These are phyloP conservation scores for Sipha maydis DNA, from an alignment of 2,888 invertebrate species.

Conservation along the genomic window DNA sequence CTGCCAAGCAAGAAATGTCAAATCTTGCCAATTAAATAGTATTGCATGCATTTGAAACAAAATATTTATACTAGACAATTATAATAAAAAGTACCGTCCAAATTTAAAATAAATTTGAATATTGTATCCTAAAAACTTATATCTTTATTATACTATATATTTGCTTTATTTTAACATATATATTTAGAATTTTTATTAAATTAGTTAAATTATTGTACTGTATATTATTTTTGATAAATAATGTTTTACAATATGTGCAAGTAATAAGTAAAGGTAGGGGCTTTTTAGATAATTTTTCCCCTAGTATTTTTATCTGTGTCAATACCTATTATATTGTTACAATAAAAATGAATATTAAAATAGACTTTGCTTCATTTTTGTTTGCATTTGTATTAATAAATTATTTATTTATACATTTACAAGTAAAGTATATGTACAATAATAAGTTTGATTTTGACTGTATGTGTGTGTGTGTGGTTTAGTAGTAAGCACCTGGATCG, in stretches of 20 bases:
- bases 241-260: not conserved
- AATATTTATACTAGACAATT: conserved; percentile 40
- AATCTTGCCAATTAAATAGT: conserved; percentile 44
- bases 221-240: conserved; percentile 17
- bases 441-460: not conserved
- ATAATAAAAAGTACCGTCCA: conserved; percentile 47
- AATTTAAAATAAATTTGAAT: conserved; percentile 16
- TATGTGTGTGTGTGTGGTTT: not conserved
- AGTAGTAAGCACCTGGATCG: conserved; percentile 5
- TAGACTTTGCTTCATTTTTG: not conserved
- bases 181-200: conserved; percentile 1
- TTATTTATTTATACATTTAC: no score
- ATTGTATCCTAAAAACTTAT: conserved; percentile 8
- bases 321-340: not conserved
- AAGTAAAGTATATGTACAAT: no score
- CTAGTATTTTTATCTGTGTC: not conserved
- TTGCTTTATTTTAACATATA: conserved; percentile 20
- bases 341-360: conserved; percentile 1
- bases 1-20: conserved; percentile 49
- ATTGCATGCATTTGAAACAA: conserved; percentile 25
- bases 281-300: not conserved
- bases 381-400: not conserved
- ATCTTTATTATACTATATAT: conserved; percentile 6
- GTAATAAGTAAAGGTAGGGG: not conserved
- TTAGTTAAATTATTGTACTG: not conserved